Evolutionary conservation across 2,113 vertebrate genomes (phyloP), one percentile per base, ranked within the genome.

Genomic region (Parus major): DNA sequence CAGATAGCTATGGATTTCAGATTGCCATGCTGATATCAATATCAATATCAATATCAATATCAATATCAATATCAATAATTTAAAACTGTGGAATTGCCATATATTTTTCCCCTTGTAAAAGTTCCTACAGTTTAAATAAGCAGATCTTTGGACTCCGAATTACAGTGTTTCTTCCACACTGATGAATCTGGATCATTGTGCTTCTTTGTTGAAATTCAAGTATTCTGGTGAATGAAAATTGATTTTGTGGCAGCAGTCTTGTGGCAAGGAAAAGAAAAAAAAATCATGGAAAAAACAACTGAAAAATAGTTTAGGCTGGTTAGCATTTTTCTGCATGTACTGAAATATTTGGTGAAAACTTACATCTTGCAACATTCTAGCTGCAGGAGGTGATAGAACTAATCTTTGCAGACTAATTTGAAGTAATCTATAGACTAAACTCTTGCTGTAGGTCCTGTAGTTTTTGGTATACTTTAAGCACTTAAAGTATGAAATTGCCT

Each of bases 271-370:
- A 86, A 56, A 66, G 5, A 29, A 35, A 64, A 3, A 41, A 19
- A 36, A 14, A 60, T 36, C 44, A 39, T 47, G 0, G 24, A 55
- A 61, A 39, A 28, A 27, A 35, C 3, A 31, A 36, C 29, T 52
- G 10, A 71, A 63, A 86, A 50, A 55, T 39, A 22, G 1, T 35
- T 64, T 44, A 23, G 8, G 1, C 7, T 81, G 16, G 20, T 59
- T 70, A 71, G 18, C 3, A 35, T 3, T 35, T 72, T 9, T 16
- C 7, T 12, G 1, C 3, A n/a, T n/a, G 2, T 7, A 15, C 11
- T 55, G 22, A 76, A 89, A 47, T 63, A 57, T 29, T 66, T 89
- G 21, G 7, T 50, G 21, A 71, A 91, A 82, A 63, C 2, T 20
- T 39, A 7, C 2, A 24, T 27, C 5, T 33, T 20, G 2, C n/a